phyloP scores from a whole-genome alignment of 2,113 vertebrate species.

The Tenrec ecaudatus region DNA sequence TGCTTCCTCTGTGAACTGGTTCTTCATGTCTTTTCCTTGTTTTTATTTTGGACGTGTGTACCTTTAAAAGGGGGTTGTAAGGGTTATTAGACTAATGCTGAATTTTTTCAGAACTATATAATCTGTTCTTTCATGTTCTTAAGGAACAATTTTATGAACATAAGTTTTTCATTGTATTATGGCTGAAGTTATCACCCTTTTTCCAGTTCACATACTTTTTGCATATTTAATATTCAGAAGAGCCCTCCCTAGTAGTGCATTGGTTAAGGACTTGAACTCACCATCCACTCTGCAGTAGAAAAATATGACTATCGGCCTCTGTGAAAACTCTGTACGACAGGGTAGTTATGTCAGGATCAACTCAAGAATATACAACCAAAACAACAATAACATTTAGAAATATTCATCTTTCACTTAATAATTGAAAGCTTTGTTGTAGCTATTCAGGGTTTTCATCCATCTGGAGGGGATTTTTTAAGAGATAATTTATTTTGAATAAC shows the following conservation, averaged over 20 bases:
- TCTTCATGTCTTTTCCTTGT: too few relatives aligned
- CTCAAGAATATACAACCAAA: neutral
- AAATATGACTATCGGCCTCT: neutral
- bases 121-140: too few relatives aligned
- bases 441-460: neutral
- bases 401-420: neutral
- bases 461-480: neutral
- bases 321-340: neutral
- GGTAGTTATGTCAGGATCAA: neutral
- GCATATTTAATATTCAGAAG: conserved; percentile 13
- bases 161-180: too few relatives aligned
- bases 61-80: too few relatives aligned
- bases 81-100: too few relatives aligned
- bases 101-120: too few relatives aligned
- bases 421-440: conserved; percentile 29
- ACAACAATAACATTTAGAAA: neutral
- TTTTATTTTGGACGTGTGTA: too few relatives aligned
- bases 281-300: neutral
- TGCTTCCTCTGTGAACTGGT: too few relatives aligned
- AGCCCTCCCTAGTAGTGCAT: neutral
- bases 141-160: too few relatives aligned
- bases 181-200: too few relatives aligned
- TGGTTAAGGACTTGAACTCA: neutral
- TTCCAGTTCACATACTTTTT: too few relatives aligned
- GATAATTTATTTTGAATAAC: conserved; percentile 17